Evolutionary conservation across 2,888 invertebrate genomes (phyloP).

Genomic region (Chalcis sispes): DNA sequence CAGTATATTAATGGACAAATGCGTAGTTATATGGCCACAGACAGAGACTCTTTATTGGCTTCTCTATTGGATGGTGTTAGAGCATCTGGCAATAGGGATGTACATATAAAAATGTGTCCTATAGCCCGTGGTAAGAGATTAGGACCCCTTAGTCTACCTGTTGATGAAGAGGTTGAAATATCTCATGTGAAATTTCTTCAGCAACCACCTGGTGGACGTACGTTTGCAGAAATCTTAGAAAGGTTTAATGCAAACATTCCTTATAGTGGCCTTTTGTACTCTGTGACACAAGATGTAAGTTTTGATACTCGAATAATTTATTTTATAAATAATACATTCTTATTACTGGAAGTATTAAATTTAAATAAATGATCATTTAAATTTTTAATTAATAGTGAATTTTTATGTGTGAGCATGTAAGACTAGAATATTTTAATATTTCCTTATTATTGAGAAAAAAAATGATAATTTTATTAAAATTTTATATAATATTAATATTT

Average conservation of each 20-base stretch:
- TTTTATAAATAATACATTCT: no score
- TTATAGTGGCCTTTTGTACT: constrained; percentile 97
- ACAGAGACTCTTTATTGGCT: constrained; percentile 96
- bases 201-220: constrained; percentile 81
- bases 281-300: constrained; percentile 96
- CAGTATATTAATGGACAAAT: constrained; percentile 95
- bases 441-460: not conserved
- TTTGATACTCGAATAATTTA: no score
- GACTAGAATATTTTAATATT: no score
- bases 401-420: no score
- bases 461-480: not conserved
- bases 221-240: constrained; percentile 89
- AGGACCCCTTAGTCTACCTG: constrained; percentile 91
- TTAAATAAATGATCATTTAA: no score
- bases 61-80: constrained; percentile 97
- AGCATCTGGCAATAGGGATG: constrained; percentile 97
- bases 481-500: not conserved
- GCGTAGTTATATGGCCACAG: constrained; percentile 93
- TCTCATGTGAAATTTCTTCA: constrained; percentile 89
- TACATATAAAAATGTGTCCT: constrained; percentile 91
- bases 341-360: not conserved
- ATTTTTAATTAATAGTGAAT: not conserved
- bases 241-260: constrained; percentile 98
- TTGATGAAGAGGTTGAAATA: constrained; percentile 98
- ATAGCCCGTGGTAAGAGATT: constrained; percentile 92